Base-by-base conservation (phyloP, 2,888 invertebrate genomes). In the Rhagophthalmus giganteus region DNA sequence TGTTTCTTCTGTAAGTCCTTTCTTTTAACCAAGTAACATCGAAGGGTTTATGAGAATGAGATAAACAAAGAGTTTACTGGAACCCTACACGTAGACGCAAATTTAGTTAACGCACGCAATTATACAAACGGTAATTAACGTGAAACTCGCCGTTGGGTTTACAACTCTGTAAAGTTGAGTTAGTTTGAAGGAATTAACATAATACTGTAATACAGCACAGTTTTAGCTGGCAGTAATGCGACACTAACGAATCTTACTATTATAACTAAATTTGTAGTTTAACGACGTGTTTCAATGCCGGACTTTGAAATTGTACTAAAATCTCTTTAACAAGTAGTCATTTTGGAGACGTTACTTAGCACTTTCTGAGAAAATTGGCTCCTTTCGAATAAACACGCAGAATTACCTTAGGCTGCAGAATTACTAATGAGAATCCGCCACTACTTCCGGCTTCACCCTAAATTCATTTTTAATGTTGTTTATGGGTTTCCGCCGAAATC, bases 101-200 rank as follows among this genome's bases (percentile, higher is more conserved):
- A 38, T 39, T 50, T 26, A 38, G 37, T 38, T 33, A 44, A 50
- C 16, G 38, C 44, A 32, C 28, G 38, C 37, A 50, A 50, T 44
- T 50, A 50, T 39, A 44, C 28, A 39, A 44, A 42, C 38, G 37
- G 50, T 39, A 52, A 52, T 52, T 45, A 47, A 46, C 46, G 41
- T 31, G 28, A 32, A 50, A 32, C 44, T 47, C 35, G 41, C 51
- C 45, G 45, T 32, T 41, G 49, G 49, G 54, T 50, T 55, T 51
- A 45, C 30, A 45, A 15, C 39, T 25, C 40, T 27, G 42, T 41
- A 51, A 52, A 51, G 38, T 52, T 47, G 32, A 24, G 47, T 47
- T 52, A 55, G 55, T 55, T 55, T 42, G 38, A 42, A 40, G 49
- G 45, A 45, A 54, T 54, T 54, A 54, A 54, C 54, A 54, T 54